phyloP scores from a whole-genome alignment of 2,888 invertebrate species.

The Polydrusus cervinus region DNA sequence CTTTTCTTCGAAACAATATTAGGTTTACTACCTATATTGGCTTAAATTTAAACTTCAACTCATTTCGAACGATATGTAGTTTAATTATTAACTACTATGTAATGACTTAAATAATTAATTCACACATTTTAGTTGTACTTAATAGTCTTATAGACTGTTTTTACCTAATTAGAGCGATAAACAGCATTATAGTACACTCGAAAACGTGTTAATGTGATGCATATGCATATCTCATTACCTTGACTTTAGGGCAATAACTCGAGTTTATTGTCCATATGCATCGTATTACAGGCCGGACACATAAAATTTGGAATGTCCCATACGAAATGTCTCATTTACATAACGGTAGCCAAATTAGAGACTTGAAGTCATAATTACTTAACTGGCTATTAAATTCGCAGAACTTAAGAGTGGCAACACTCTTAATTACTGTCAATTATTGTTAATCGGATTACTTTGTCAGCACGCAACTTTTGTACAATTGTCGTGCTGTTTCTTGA shows the following conservation, averaged over 20 bases:
- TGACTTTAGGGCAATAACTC: constrained; percentile 57
- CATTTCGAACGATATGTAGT: too few species aligned
- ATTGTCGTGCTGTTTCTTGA: too few species aligned
- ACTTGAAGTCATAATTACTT: constrained; percentile 44
- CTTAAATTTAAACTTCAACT: too few species aligned
- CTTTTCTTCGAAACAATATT: too few species aligned
- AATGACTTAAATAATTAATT: neutral
- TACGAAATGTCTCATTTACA: constrained; percentile 44
- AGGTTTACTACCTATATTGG: too few species aligned
- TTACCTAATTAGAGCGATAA: constrained; percentile 28
- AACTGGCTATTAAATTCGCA: constrained; percentile 39
- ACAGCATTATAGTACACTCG: constrained; percentile 29
- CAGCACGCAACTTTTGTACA: constrained; percentile 5
- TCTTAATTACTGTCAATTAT: constrained; percentile 37
- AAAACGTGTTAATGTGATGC: constrained; percentile 46
- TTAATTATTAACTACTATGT: neutral
- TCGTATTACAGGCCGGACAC: constrained; percentile 60
- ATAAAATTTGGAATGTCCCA: constrained; percentile 57
- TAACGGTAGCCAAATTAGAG: constrained; percentile 52
- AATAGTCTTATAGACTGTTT: constrained; percentile 3
- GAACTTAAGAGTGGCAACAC: constrained; percentile 15
- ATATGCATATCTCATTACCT: constrained; percentile 59
- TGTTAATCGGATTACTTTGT: constrained; percentile 21
- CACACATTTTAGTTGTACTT: neutral
- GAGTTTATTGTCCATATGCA: constrained; percentile 60